Conservation (phyloP, 2,113 vertebrate species). For the Ptilonorhynchus violaceus region DNA sequence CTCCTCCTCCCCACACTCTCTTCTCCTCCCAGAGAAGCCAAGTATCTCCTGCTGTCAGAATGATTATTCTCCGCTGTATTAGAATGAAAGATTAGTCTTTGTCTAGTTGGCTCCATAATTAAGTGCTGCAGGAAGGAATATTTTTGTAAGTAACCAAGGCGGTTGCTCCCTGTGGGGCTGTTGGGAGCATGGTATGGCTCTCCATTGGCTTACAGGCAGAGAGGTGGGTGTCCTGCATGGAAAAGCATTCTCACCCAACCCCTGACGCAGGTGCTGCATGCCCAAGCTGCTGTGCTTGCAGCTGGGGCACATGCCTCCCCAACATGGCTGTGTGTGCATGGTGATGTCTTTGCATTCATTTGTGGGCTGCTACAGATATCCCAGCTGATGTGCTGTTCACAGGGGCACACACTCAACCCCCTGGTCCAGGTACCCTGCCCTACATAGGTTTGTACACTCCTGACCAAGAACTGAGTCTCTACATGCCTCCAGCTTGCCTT, state of each 20-base stretch:
- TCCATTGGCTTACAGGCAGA: background rate
- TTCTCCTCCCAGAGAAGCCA: background rate
- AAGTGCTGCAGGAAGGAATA: slow-evolving; percentile 28
- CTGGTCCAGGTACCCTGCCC: background rate
- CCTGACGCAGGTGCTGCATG: background rate
- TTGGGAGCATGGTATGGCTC: background rate
- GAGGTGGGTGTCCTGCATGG: background rate
- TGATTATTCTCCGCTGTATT: background rate
- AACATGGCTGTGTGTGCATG: background rate
- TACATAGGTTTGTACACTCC: background rate
- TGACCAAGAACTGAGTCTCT: background rate
- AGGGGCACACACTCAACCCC: background rate
- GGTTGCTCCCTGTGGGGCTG: background rate
- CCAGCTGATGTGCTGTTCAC: background rate
- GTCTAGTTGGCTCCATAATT: slow-evolving; percentile 40
- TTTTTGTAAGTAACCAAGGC: background rate
- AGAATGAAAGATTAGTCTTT: slow-evolving; percentile 39
- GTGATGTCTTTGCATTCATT: background rate
- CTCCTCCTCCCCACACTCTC: background rate
- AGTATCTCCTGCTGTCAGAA: background rate
- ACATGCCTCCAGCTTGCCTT: background rate
- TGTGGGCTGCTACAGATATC: background rate
- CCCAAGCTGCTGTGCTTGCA: background rate
- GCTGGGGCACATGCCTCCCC: background rate
- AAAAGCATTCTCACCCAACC: accelerated